These are phyloP conservation scores for Philhelius pedissequus DNA, from an alignment of 2,888 invertebrate genomes.

Conservation along the genomic window DNA sequence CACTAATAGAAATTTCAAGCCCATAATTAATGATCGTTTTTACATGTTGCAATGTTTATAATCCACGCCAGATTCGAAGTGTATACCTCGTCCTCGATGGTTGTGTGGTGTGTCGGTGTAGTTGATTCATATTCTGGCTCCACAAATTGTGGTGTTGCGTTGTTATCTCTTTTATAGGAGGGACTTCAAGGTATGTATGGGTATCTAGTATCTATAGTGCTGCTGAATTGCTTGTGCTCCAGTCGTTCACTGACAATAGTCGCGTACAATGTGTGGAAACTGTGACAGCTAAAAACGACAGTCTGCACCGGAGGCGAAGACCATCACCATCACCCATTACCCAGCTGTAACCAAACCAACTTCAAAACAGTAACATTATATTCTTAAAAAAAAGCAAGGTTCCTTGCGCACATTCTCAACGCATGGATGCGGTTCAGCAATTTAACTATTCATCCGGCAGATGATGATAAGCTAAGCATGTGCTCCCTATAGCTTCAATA, in stretches of 20 bases:
- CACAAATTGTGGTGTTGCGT: conserved; percentile 15
- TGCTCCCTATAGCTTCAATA: background rate
- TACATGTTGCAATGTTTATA: conserved; percentile 68
- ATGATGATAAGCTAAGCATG: conserved; percentile 59
- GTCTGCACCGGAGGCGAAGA: conserved; percentile 37
- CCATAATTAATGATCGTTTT: conserved; percentile 71
- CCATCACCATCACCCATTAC: conserved; percentile 1
- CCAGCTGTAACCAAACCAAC: conserved; percentile 4
- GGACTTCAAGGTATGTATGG: conserved; percentile 24
- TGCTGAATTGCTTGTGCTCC: conserved; percentile 11
- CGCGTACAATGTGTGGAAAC: conserved; percentile 59
- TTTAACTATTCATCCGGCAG: conserved; percentile 67
- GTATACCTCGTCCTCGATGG: conserved; percentile 4
- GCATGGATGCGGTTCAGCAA: conserved; percentile 65
- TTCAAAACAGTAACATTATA: conserved; percentile 38
- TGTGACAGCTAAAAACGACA: conserved; percentile 65
- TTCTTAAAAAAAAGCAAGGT: conserved; percentile 21
- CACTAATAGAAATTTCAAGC: conserved; percentile 70
- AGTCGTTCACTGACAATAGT: conserved; percentile 59
- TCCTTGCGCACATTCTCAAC: conserved; percentile 56
- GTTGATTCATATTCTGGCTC: conserved; percentile 33
- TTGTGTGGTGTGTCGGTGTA: background rate
- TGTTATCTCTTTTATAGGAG: conserved; percentile 43
- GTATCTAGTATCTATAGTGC: background rate
- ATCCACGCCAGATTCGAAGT: conserved; percentile 44